Conservation (phyloP, 2,888 invertebrate species). For the Eulithis prunata region DNA sequence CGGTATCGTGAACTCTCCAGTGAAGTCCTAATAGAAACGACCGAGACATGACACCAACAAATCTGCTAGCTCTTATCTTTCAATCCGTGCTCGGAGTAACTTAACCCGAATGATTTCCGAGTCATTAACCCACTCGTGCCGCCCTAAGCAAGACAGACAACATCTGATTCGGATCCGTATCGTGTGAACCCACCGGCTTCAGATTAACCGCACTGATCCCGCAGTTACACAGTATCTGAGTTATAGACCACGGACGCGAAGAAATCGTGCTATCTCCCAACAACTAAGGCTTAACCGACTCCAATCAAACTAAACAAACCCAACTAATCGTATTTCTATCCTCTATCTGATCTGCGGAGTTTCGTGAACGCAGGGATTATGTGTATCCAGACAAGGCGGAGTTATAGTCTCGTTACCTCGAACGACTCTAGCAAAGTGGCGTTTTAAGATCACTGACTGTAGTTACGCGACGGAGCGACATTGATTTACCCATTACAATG, state of each 20-base stretch:
- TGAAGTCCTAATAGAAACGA: conserved; percentile 49
- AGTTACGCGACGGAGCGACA: conserved; percentile 49
- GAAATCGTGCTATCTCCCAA: conserved; percentile 80
- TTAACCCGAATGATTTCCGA: conserved; percentile 83
- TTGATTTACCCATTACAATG: conserved; percentile 55
- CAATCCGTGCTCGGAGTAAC: conserved; percentile 76
- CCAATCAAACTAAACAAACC: conserved; percentile 84
- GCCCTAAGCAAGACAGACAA: conserved; percentile 83
- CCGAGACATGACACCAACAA: conserved; percentile 73
- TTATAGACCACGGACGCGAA: conserved; percentile 80
- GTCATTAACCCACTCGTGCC: conserved; percentile 79
- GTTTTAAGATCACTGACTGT: conserved; percentile 57
- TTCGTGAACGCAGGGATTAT: conserved; percentile 75
- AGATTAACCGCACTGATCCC: conserved; percentile 75
- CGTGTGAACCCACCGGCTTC: conserved; percentile 74
- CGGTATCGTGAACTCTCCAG: conserved; percentile 35
- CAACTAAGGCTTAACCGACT: conserved; percentile 77
- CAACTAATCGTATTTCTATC: conserved; percentile 79
- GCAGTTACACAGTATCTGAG: conserved; percentile 73
- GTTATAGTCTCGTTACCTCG: conserved; percentile 78
- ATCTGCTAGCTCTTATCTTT: conserved; percentile 80
- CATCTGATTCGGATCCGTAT: conserved; percentile 82
- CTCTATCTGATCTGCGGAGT: conserved; percentile 73
- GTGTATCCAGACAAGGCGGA: conserved; percentile 70
- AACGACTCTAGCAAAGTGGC: conserved; percentile 66